Conservation (phyloP, 92 coral and sea anemone genomes). For the Porites lobata region DNA sequence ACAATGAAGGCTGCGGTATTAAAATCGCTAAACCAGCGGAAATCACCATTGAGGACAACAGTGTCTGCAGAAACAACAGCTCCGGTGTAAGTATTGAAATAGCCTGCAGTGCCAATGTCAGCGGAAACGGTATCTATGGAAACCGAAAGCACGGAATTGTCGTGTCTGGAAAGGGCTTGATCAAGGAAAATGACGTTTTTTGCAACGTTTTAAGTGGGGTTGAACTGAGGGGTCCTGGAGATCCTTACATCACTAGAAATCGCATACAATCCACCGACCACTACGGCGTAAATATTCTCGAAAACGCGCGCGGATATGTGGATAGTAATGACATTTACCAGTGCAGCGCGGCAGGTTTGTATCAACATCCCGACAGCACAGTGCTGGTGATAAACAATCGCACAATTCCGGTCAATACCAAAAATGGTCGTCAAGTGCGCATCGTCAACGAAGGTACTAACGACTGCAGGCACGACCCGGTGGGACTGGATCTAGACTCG, state of each 20-base stretch:
- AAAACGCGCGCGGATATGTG: constrained; percentile 92
- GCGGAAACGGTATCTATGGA: constrained; percentile 96
- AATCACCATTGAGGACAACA: constrained; percentile 91
- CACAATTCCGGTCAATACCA: constrained; percentile 65
- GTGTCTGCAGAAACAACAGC: constrained; percentile 83
- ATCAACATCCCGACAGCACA: constrained; percentile 89
- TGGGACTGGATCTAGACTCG: constrained; percentile 66
- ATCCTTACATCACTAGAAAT: constrained; percentile 90
- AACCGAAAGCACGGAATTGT: constrained; percentile 87
- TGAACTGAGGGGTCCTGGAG: constrained; percentile 95
- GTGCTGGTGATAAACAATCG: constrained; percentile 81
- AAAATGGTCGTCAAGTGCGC: constrained; percentile 59
- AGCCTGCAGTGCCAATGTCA: constrained; percentile 82
- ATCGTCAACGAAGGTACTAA: constrained; percentile 56
- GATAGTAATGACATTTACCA: constrained; percentile 84
- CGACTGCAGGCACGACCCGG: constrained; percentile 66
- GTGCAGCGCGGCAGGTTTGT: constrained; percentile 49
- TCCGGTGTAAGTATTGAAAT: constrained; percentile 85
- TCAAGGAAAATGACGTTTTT: constrained; percentile 93
- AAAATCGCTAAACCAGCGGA: constrained; percentile 93
- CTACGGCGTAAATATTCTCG: constrained; percentile 82
- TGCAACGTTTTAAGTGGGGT: constrained; percentile 83
- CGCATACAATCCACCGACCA: constrained; percentile 86
- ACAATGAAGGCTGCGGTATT: constrained; percentile 94
- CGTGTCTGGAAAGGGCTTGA: constrained; percentile 87